phyloP scores from a whole-genome alignment of 2,888 invertebrate species.

The Plebejus melissa region DNA sequence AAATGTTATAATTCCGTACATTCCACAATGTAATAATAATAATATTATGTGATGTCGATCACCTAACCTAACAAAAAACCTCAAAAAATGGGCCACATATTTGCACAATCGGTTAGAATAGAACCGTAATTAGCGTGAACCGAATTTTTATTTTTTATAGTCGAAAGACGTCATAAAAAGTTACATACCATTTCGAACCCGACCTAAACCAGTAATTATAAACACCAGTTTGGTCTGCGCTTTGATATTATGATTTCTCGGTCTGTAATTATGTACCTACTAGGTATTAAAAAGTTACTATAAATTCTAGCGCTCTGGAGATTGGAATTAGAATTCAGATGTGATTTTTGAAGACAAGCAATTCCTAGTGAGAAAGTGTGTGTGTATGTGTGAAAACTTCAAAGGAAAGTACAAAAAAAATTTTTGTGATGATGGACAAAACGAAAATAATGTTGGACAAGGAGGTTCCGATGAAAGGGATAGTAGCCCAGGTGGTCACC shows the following conservation, averaged over 20 bases:
- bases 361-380: constrained; percentile 5
- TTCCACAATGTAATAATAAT: neutral
- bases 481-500: constrained; percentile 75
- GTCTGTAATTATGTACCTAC: neutral
- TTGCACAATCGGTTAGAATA: neutral
- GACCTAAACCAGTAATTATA: neutral
- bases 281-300: constrained; percentile 4
- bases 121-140: neutral
- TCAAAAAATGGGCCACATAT: neutral
- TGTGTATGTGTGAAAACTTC: constrained; percentile 31
- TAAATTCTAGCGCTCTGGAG: neutral
- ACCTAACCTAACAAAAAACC: neutral
- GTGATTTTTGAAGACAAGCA: neutral
- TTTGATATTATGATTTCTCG: constrained; percentile 4
- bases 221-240: neutral
- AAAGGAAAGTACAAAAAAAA: neutral
- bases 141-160: constrained; percentile 14
- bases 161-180: constrained; percentile 12
- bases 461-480: constrained; percentile 71
- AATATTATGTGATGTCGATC: neutral
- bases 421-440: constrained; percentile 67
- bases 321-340: neutral
- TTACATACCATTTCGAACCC: neutral
- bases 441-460: constrained; percentile 57
- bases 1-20: too few species aligned